Evolutionary conservation across 2,797 vertebrate genomes (phyloP), one percentile per base, ranked within the genome.

Genomic region (Neosalanx taihuensis): DNA sequence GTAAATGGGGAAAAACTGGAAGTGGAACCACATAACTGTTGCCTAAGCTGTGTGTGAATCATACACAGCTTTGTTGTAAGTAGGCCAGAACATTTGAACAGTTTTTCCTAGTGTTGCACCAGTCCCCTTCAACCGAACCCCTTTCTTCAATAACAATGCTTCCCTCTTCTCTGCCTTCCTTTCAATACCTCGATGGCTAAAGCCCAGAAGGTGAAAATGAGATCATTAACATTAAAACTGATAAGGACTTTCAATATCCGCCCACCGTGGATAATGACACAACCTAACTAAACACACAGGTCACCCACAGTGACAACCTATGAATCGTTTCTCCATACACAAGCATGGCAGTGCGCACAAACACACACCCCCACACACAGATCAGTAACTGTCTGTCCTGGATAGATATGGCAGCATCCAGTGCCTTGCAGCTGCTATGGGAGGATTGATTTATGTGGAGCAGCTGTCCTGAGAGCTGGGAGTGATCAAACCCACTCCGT

Each of bases 401-500:
- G 56, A 62, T 15, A 56, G 51, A 17, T 56, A 61, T 12, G 26
- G 51, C 65, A 9, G 61, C 23, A 20, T 68, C 57, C 57, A 67
- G 23, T 65, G 59, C 49, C 53, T 66, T 46, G 41, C 31, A 72
- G 72, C 64, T 70, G 62, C 67, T 61, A 26, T 46, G 62, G 49
- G 23, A 20, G 33, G n/a, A 46, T 20, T 72, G 56, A 69, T 66
- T 69, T 49, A 74, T 68, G 53, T 69, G 62, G 61, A 72, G 69
- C 60, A 64, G 66, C 64, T 37, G 70, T 56, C 37, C 35, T 53
- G n/a, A 30, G 69, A 66, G 30, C 30, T 58, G 65, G 12, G 69
- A 20, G 53, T 53, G 57, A 61, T 53, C 56, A 7, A 53, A 66
- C 58, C 6, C 56, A 23, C 73, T 65, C 57, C 73, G 61, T 64